Percentiles rank a stretch among this genome's conserved stretches.
Evolutionary conservation across 2,113 vertebrate species (phyloP).

Genomic region (Nestor notabilis): DNA sequence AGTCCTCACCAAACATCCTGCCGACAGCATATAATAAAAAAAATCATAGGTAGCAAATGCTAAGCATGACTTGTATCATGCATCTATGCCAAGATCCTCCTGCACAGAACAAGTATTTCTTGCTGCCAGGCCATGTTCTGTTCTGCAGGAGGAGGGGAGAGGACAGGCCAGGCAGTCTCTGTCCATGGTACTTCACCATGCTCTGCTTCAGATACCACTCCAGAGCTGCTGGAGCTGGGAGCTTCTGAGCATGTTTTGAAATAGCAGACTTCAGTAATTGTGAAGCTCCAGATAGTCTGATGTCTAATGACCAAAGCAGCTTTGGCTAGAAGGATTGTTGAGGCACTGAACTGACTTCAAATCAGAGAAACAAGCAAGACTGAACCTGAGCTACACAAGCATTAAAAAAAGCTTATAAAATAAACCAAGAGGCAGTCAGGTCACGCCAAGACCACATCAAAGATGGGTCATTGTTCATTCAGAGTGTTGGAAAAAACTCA

Average conservation of each 20-base stretch:
- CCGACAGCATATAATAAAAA: not conserved
- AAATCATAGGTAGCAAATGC: not conserved
- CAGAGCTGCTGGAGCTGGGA: not conserved
- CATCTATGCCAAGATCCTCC: not conserved
- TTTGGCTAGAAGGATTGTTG: not conserved
- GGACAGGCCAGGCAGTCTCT: not conserved
- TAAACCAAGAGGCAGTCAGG: not conserved
- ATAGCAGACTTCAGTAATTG: not conserved
- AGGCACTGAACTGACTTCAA: not conserved
- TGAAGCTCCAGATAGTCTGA: not conserved
- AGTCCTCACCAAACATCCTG: not conserved
- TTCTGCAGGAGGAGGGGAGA: not conserved
- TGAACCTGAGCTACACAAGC: not conserved
- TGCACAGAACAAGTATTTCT: fast-evolving
- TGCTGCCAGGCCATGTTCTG: not conserved
- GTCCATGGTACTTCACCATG: conserved; percentile 16
- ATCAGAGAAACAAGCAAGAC: not conserved
- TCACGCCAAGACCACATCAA: not conserved
- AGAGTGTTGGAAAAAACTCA: not conserved
- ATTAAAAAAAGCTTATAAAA: not conserved
- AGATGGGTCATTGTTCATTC: not conserved
- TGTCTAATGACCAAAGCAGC: not conserved
- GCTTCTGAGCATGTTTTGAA: not conserved
- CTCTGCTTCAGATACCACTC: fast-evolving
- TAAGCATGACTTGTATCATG: not conserved